These are phyloP conservation scores for Phasia obesa DNA, from an alignment of 2,888 invertebrate species.

Conservation along the genomic window DNA sequence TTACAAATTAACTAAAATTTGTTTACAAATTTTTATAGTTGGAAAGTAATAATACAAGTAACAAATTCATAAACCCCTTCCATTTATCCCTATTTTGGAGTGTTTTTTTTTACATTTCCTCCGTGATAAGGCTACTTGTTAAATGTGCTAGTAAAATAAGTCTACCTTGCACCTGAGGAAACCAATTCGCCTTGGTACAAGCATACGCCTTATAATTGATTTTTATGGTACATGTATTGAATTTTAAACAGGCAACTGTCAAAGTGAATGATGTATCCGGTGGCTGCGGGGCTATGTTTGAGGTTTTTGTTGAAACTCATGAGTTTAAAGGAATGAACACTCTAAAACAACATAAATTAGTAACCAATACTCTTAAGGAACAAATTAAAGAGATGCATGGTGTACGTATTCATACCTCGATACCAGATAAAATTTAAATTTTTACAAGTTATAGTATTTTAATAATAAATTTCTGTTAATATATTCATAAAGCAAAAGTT, in stretches of 20 bases:
- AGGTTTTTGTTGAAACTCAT: conserved; percentile 64
- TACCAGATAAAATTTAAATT: conserved; percentile 53
- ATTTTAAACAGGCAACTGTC: conserved; percentile 57
- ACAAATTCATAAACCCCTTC: too few species aligned
- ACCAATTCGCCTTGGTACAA: too few species aligned
- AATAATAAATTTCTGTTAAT: conserved; percentile 37
- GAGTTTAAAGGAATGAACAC: conserved; percentile 69
- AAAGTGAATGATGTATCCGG: conserved; percentile 70
- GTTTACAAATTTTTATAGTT: too few species aligned
- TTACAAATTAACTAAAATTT: too few species aligned
- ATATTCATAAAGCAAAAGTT: neutral
- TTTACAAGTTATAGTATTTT: neutral
- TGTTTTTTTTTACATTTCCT: too few species aligned
- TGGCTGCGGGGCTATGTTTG: conserved; percentile 71
- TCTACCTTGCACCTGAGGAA: too few species aligned
- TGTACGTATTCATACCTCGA: conserved; percentile 68
- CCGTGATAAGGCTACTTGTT: too few species aligned
- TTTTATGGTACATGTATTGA: neutral
- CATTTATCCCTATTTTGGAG: too few species aligned
- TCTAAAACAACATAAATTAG: conserved; percentile 70
- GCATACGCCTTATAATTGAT: neutral
- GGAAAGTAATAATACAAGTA: too few species aligned
- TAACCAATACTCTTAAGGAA: conserved; percentile 65
- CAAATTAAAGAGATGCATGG: conserved; percentile 71
- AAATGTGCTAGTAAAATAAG: too few species aligned